These are phyloP conservation scores for Formica exsecta DNA, from an alignment of 1,140 invertebrate species.

Conservation along the genomic window DNA sequence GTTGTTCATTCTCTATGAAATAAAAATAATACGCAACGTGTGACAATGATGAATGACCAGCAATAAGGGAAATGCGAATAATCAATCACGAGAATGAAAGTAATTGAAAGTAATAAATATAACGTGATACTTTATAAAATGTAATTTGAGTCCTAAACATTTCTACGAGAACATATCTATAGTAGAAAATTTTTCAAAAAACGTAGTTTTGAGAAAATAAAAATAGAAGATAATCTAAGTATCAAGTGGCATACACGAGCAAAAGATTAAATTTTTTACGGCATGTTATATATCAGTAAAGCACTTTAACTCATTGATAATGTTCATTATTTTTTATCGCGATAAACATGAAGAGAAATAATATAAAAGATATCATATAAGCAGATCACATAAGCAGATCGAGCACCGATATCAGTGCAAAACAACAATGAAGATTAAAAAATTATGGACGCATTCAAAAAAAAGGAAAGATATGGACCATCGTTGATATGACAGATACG, in stretches of 20 bases:
- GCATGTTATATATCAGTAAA: neutral
- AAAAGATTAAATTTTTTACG: conserved; percentile 26
- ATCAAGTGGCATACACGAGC: neutral
- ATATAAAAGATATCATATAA: neutral
- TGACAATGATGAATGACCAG: neutral
- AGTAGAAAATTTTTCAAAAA: neutral
- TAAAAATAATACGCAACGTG: neutral
- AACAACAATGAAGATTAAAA: neutral
- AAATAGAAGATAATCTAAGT: neutral
- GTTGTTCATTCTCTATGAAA: conserved; percentile 79
- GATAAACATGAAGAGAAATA: neutral
- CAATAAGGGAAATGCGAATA: neutral
- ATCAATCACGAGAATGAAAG: neutral
- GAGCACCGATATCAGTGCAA: conserved; percentile 6
- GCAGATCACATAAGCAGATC: conserved; percentile 11
- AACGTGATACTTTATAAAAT: neutral
- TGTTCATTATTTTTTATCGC: conserved; percentile 8
- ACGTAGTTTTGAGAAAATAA: neutral
- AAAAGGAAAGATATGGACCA: neutral
- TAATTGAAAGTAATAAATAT: neutral
- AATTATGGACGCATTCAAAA: neutral
- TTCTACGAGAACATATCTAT: neutral
- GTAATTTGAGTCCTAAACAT: neutral
- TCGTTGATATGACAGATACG: neutral
- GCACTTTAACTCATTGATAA: conserved; percentile 35